Evolutionary conservation across 2,888 invertebrate genomes (phyloP).

Genomic region (Coelinius sp.): DNA sequence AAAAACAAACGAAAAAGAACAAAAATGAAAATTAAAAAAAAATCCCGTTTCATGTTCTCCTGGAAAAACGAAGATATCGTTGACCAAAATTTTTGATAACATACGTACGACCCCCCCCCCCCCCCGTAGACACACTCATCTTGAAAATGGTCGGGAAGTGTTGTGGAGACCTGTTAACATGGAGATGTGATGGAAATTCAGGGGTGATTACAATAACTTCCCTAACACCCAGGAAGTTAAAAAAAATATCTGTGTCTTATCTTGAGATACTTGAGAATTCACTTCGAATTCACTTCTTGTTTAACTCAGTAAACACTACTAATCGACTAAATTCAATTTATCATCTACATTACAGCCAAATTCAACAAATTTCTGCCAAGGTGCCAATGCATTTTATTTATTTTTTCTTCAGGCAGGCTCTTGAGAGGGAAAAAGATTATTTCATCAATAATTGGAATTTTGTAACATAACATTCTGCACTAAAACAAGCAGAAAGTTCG

Average conservation of each 20-base stretch:
- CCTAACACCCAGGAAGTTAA: no score
- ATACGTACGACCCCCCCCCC: no score
- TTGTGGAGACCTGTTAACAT: no score
- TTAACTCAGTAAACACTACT: slow-evolving; percentile 43
- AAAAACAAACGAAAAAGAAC: not conserved
- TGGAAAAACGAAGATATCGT: no score
- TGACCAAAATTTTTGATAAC: no score
- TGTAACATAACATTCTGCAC: slow-evolving; percentile 43
- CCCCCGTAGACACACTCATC: no score
- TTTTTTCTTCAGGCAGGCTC: slow-evolving; percentile 34
- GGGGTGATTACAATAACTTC: no score
- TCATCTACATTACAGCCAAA: slow-evolving; percentile 68
- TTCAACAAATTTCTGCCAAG: slow-evolving; percentile 67
- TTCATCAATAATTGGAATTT: slow-evolving; percentile 29
- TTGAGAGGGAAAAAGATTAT: slow-evolving; percentile 35
- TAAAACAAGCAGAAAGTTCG: slow-evolving; percentile 43
- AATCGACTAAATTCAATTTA: slow-evolving; percentile 57
- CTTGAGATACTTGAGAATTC: slow-evolving; percentile 57
- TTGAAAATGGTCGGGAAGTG: no score
- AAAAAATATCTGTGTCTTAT: slow-evolving; percentile 60
- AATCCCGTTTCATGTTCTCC: no score
- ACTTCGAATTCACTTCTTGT: slow-evolving; percentile 22
- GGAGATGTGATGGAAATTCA: no score
- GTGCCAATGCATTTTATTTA: slow-evolving; percentile 57
- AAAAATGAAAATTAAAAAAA: no score